phyloP scores from a whole-genome alignment of 2,113 vertebrate species.

The Triplophysa siluroides region DNA sequence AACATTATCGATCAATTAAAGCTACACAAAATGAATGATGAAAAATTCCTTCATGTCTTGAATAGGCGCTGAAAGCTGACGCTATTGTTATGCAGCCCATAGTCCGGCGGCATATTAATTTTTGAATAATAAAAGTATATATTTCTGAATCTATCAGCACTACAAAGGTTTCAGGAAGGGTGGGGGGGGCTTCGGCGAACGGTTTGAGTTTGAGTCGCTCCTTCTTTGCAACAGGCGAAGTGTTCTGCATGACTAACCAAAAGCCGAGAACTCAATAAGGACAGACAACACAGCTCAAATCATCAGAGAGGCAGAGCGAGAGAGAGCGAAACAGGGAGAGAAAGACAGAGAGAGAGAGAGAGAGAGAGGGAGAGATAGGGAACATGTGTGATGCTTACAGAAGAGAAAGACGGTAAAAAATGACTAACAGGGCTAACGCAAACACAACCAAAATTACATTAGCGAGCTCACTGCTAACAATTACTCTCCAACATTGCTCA shows the following conservation, averaged over 20 bases:
- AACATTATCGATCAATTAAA: constrained; percentile 7
- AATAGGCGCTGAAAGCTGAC: neutral
- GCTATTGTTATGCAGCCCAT: constrained; percentile 5
- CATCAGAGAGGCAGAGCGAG: constrained; percentile 41
- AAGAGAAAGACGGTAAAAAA: neutral
- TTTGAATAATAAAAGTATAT: constrained; percentile 47
- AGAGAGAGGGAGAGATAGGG: neutral
- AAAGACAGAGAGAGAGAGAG: neutral
- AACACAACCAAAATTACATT: neutral
- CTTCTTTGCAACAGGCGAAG: constrained; percentile 37
- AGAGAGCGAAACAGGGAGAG: constrained; percentile 8
- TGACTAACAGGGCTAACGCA: neutral
- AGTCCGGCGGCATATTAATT: constrained; percentile 11
- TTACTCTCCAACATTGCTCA: neutral
- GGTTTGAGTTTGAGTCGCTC: constrained; percentile 34
- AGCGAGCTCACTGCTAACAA: constrained; percentile 7
- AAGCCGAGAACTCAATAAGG: constrained; percentile 46
- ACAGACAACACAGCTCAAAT: constrained; percentile 50
- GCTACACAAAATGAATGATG: neutral
- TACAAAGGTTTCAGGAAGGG: constrained; percentile 31
- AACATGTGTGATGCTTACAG: neutral
- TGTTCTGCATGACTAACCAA: constrained; percentile 58
- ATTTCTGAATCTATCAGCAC: constrained; percentile 50
- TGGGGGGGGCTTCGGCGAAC: constrained; percentile 1
- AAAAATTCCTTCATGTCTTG: neutral